Evolutionary conservation across 1,140 invertebrate genomes (phyloP), one percentile per base, ranked within the genome.

Genomic region (Drosophila takahashii): DNA sequence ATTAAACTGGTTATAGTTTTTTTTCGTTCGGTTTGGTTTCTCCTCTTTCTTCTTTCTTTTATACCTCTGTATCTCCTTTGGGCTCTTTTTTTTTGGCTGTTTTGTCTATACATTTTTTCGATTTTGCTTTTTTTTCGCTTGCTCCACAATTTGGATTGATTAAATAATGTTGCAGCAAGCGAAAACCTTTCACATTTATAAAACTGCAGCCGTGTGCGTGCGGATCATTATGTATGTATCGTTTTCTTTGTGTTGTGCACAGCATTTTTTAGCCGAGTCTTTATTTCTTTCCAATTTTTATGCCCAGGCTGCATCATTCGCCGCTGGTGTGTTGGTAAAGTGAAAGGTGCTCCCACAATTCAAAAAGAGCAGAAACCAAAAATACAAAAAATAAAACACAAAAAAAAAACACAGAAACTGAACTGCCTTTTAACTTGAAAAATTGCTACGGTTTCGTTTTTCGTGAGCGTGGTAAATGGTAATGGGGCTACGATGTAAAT

Each of bases 271-370:
- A 83, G 77, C 70, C 70, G 39, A 71, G 73, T 86, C 81, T 87
- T 87, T 89, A 83, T 87, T 77, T 89, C 66, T 84, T 84, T 89
- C 83, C 64, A 84, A 84, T 89, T 87, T 84, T 70, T 77, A 58
- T 69, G 62, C 74, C 62, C 53, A 54, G 54, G 73, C 74, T 77
- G 73, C 74, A 76, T 76, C 60, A 76, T 75, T 76, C 39, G 51
- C 37, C 53, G 52, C 34, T 27, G 64, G 64, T 64, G 67, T 67
- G 67, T 54, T 77, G 73, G 77, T 79, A 90, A 90, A 90, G 86
- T 90, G 87, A 90, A 90, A 90, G 86, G 86, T 90, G 86, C 86
- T 90, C 86, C 86, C 87, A 90, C 86, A 90, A 86, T 90, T 86
- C 75, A 90, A 80, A 73, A 79, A 53, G 16, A 41, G 26, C 36